A percentile compares a stretch with the other conserved stretches of the same genome.
phyloP scores from a whole-genome alignment of 2,888 invertebrate species.

The Cabera pusaria region DNA sequence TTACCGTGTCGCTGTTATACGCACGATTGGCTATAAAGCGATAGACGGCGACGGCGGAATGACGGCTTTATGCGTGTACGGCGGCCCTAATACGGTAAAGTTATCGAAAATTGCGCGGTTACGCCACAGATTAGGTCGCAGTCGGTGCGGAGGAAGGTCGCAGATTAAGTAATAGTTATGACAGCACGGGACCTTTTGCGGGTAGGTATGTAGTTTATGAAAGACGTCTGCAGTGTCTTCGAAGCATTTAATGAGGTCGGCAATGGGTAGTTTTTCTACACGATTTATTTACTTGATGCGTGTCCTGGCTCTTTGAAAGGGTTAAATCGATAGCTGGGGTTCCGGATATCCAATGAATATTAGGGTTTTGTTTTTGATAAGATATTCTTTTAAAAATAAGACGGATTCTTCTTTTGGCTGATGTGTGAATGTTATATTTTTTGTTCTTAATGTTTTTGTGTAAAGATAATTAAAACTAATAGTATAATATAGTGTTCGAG shows the following conservation, averaged over 20 bases:
- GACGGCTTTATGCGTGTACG: slow-evolving; percentile 35
- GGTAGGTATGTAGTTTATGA: slow-evolving; percentile 26
- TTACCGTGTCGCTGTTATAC: slow-evolving; percentile 57
- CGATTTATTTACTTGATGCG: slow-evolving; percentile 14
- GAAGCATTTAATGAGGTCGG: slow-evolving; percentile 26
- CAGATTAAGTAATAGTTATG: slow-evolving; percentile 18
- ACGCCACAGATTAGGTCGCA: slow-evolving; percentile 9
- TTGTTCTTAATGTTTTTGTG: too few relatives aligned
- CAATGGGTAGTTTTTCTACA: slow-evolving; percentile 19
- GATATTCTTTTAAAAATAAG: too few relatives aligned
- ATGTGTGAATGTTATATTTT: too few relatives aligned
- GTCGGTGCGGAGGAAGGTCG: slow-evolving; percentile 5
- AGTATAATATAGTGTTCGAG: too few relatives aligned
- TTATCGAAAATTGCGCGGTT: slow-evolving; percentile 35
- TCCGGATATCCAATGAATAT: too few relatives aligned
- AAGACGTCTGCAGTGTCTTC: slow-evolving; percentile 25
- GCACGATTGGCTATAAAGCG: slow-evolving; percentile 63
- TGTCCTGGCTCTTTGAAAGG: slow-evolving; percentile 9
- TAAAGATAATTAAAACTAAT: too few relatives aligned
- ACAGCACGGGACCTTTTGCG: slow-evolving; percentile 22
- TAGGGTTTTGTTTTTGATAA: too few relatives aligned
- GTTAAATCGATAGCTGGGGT: slow-evolving; percentile 5
- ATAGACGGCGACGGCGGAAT: slow-evolving; percentile 40
- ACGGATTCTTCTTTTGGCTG: too few relatives aligned
- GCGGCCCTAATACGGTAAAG: slow-evolving; percentile 31